These are phyloP conservation scores for Mellivora capensis DNA, from an alignment of 2,113 vertebrate genomes.

Conservation along the genomic window DNA sequence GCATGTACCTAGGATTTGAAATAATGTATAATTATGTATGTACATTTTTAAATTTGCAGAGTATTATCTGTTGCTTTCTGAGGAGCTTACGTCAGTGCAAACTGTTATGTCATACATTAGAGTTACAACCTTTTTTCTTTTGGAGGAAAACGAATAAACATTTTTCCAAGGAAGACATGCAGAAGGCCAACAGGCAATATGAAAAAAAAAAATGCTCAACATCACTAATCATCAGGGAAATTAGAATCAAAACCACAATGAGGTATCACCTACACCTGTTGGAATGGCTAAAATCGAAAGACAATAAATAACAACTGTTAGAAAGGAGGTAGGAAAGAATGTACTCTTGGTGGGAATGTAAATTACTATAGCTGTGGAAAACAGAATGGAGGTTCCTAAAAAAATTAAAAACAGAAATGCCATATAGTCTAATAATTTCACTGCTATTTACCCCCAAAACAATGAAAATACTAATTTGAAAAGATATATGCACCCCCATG, in stretches of 20 bases:
- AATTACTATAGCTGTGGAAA: background rate
- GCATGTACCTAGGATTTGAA: background rate
- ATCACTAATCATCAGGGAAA: background rate
- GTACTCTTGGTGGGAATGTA: background rate
- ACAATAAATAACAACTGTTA: background rate
- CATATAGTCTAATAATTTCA: background rate
- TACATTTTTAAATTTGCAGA: background rate
- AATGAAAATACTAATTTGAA: too few relatives aligned
- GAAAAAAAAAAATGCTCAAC: background rate
- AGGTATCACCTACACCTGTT: background rate
- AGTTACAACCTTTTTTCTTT: background rate
- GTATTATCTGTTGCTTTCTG: background rate
- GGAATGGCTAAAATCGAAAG: background rate
- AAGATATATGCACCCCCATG: too few relatives aligned
- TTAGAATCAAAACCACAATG: background rate
- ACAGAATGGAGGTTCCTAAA: background rate
- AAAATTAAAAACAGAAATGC: background rate
- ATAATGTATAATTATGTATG: background rate
- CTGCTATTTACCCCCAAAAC: background rate
- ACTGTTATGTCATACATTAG: background rate
- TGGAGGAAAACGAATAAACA: background rate
- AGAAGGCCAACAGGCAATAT: background rate
- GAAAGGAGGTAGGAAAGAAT: background rate
- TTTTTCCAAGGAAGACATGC: background rate
- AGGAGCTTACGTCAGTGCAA: background rate